phyloP scores from a whole-genome alignment of 1,140 invertebrate genomes.

The Hermetia illucens region DNA sequence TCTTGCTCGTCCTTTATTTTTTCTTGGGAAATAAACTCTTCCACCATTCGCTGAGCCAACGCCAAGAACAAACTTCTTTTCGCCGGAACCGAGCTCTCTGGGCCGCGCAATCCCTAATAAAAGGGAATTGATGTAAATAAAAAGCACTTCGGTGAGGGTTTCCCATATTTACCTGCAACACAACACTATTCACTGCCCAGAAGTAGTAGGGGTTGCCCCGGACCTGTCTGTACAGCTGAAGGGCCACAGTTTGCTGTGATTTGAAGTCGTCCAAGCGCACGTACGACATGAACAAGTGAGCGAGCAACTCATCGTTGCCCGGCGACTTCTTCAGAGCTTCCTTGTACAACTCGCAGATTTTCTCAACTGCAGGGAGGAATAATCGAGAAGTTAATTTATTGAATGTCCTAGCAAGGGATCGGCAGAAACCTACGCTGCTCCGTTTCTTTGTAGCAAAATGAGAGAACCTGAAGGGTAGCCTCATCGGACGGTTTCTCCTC shows the following conservation, averaged over 20 bases:
- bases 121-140: slow-evolving; percentile 1
- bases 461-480: slow-evolving; percentile 88
- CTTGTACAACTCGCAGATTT: slow-evolving; percentile 81
- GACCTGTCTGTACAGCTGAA: slow-evolving; percentile 77
- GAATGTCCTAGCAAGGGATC: too few species aligned
- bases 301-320: slow-evolving; percentile 79
- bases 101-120: slow-evolving; percentile 27
- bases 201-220: slow-evolving; percentile 95
- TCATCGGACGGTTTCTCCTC: slow-evolving; percentile 77
- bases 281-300: slow-evolving; percentile 91
- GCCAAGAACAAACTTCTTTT: slow-evolving; percentile 55
- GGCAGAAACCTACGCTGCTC: slow-evolving; percentile 76
- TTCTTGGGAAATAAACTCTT: slow-evolving; percentile 76
- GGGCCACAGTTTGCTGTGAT: slow-evolving; percentile 78
- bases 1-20: slow-evolving; percentile 91
- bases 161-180: slow-evolving; percentile 70
- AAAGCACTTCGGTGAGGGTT: background rate
- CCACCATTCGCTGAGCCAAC: slow-evolving; percentile 72
- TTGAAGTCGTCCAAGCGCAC: slow-evolving; percentile 81
- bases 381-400: too few species aligned
- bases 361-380: slow-evolving; percentile 70
- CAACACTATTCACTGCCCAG: slow-evolving; percentile 92
- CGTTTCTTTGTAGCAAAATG: slow-evolving; percentile 85
- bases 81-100: slow-evolving; percentile 31
- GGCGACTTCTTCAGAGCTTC: slow-evolving; percentile 73